These are phyloP conservation scores for Cherax quadricarinatus DNA, from an alignment of 1,140 invertebrate species.

Conservation along the genomic window DNA sequence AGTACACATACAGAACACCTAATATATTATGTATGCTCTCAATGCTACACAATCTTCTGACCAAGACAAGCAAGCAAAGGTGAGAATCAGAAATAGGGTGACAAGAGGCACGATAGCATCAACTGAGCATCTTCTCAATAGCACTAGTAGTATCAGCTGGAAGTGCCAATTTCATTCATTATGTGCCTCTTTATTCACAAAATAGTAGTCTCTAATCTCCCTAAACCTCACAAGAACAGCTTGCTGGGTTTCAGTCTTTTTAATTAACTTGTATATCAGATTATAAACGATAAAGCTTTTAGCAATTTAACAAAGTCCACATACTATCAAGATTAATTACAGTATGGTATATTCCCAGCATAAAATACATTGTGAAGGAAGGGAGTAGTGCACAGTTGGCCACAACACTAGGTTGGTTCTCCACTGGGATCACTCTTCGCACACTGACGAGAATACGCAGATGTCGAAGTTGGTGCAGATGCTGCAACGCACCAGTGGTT, in stretches of 20 bases:
- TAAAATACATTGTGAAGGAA: conserved; percentile 50
- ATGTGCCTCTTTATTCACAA: conserved; percentile 49
- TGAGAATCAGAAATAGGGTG: conserved; percentile 56
- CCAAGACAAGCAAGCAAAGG: conserved; percentile 66
- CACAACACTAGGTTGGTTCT: conserved; percentile 58
- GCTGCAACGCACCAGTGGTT: conserved; percentile 57
- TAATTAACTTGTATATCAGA: conserved; percentile 7
- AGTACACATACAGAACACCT: background rate
- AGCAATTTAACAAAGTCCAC: conserved; percentile 53
- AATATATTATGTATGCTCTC: conserved; percentile 7
- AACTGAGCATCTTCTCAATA: conserved; percentile 21
- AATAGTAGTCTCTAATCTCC: conserved; percentile 31
- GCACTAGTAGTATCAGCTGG: conserved; percentile 59
- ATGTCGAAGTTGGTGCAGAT: conserved; percentile 54
- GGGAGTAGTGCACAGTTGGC: conserved; percentile 57
- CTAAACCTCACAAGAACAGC: conserved; percentile 48
- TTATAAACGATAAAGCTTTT: conserved; percentile 44
- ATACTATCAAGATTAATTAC: conserved; percentile 53
- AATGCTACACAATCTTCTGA: conserved; percentile 40
- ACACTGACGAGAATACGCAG: conserved; percentile 38
- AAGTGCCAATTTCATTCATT: conserved; percentile 27
- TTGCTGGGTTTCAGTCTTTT: conserved; percentile 47
- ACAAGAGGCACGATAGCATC: conserved; percentile 52
- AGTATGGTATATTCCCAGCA: conserved; percentile 55
- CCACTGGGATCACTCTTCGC: conserved; percentile 41